Base-by-base conservation (phyloP, 2,888 invertebrate genomes). In the Aphelenchoides bicaudatus region DNA sequence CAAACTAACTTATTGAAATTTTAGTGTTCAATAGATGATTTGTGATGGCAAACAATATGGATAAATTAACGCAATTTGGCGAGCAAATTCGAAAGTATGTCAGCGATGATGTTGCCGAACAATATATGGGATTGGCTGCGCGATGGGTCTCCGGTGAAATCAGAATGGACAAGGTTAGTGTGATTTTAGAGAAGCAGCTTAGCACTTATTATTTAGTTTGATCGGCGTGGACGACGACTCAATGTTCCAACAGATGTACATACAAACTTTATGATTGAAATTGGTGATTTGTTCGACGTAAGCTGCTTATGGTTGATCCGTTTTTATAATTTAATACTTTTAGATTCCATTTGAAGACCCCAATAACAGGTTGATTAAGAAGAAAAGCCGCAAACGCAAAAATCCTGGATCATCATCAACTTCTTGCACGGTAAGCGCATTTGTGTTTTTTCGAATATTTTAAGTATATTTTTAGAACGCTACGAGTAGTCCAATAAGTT, bases 231-330 rank as follows among this genome's bases (percentile, higher is more conserved):
- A 10, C 43, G 25, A 25, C 43, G 43, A n/a, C 10, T 43, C 21
- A 43, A 43, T 6, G 43, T 51, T 6, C 52, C 52, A 27, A 19
- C 39, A 10, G 31, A 30, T 28, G 37, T 51, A 25, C 52, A 51
- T 23, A 38, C 52, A 2, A 21, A 3, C 16, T 51, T 23, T 25
- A 27, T 51, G 31, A 10, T 51, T 5, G 21, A 30, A 31, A 51
- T 51, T 25, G 52, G 34, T 13, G 52, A 51, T n/a, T 1, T 51
- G 6, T 34, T 51, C 37, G 52, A 51, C n/a, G 52, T 51, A 51
- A 27, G 30, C 25, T 13, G n/a, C 2, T 38, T 46, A 19, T 46
- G n/a, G n/a, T n/a, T 46, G 23, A 46, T 2, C 23, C n/a, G n/a
- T n/a, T 16, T 19, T n/a, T 46, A 46, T n/a, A 21, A 23, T n/a